Conservation (phyloP, 2,797 vertebrate species). For the Gallinago solitaria region DNA sequence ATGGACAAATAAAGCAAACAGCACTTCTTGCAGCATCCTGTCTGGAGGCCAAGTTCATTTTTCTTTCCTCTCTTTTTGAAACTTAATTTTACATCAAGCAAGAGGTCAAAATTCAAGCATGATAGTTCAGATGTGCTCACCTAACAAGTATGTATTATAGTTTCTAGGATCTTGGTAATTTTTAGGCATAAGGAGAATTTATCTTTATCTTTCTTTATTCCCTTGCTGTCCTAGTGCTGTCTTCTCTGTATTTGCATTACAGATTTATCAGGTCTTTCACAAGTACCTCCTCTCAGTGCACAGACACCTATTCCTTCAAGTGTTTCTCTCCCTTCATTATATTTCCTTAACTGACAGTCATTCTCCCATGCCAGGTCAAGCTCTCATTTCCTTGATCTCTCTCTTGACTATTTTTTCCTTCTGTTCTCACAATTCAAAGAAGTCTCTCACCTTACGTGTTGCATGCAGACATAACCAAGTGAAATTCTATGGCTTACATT, state of each 20-base stretch:
- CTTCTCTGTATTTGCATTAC: slow-evolving; percentile 33
- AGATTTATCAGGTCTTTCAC: slow-evolving; percentile 2
- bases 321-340: not conserved
- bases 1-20: not conserved
- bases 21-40: not conserved
- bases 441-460: not conserved
- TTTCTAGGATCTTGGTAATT: not conserved
- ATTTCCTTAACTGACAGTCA: not conserved
- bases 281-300: not conserved
- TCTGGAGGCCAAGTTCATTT: not conserved
- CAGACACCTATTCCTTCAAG: not conserved
- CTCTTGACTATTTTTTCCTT: not conserved
- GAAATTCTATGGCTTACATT: not conserved
- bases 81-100: not conserved
- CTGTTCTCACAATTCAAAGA: not conserved
- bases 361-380: not conserved
- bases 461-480: not conserved
- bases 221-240: not conserved
- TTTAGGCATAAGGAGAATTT: not conserved
- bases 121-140: not conserved
- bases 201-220: not conserved
- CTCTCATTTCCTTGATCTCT: slow-evolving; percentile 15
- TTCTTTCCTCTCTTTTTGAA: not conserved
- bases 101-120: not conserved
- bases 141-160: not conserved